These are phyloP conservation scores for Polyommatus iphigenia DNA, from an alignment of 2,888 invertebrate genomes.

Conservation along the genomic window DNA sequence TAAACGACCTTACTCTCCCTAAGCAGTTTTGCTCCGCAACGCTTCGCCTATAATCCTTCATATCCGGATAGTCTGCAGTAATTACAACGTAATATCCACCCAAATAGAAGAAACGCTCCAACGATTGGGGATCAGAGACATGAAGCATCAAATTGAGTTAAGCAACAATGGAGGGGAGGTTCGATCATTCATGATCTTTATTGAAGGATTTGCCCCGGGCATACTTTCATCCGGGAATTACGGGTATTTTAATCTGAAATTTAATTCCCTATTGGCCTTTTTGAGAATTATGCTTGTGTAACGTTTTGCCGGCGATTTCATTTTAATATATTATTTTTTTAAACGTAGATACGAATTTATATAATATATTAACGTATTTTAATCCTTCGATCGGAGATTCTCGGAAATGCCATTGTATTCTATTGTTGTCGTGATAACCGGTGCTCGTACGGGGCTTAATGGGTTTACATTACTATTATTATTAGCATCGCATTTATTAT, in stretches of 20 bases:
- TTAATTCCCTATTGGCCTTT: not conserved
- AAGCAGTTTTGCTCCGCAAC: not conserved
- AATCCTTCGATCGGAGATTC: no score
- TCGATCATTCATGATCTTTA: not conserved
- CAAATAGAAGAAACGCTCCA: not conserved
- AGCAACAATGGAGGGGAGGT: not conserved
- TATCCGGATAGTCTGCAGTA: not conserved
- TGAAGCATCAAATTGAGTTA: not conserved
- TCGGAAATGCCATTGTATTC: no score
- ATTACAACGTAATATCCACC: not conserved
- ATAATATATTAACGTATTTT: not conserved
- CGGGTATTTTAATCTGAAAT: not conserved
- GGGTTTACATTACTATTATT: no score
- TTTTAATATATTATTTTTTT: not conserved
- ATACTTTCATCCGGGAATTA: not conserved
- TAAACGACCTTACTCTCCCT: not conserved
- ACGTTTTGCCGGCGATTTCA: not conserved
- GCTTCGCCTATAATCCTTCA: not conserved
- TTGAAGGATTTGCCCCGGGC: slow-evolving; percentile 1
- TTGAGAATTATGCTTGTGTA: not conserved
- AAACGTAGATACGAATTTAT: no score
- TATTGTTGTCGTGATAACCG: no score
- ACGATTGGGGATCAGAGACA: not conserved
- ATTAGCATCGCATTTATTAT: no score
- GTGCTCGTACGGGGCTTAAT: no score